phyloP scores from a whole-genome alignment of 1,140 invertebrate species.

The Oncopeltus fasciatus region DNA sequence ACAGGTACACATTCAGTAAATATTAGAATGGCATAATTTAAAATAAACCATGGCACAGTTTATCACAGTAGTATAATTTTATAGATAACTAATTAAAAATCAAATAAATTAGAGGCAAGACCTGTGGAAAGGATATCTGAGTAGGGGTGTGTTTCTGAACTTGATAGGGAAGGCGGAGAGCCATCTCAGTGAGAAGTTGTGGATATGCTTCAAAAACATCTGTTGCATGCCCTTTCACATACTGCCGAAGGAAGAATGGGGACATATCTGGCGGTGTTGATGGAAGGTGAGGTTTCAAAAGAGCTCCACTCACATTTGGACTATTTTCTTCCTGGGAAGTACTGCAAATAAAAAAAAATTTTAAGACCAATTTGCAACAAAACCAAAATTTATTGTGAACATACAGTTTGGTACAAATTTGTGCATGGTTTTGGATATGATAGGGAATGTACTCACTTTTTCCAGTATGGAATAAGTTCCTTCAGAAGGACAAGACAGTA shows the following conservation, averaged over 20 bases:
- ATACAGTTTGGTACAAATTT: too few relatives aligned
- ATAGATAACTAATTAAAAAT: too few relatives aligned
- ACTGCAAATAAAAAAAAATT: too few relatives aligned
- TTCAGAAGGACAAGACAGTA: slow-evolving; percentile 71
- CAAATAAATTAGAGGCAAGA: too few relatives aligned
- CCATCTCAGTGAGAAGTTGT: slow-evolving; percentile 86
- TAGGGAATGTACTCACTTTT: slow-evolving; percentile 33
- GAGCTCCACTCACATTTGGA: slow-evolving; percentile 36
- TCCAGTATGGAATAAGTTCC: slow-evolving; percentile 72
- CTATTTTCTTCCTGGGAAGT: slow-evolving; percentile 32
- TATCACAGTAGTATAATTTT: too few relatives aligned
- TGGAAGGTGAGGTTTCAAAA: slow-evolving; percentile 68
- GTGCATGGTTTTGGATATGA: too few relatives aligned
- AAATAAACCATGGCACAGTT: too few relatives aligned
- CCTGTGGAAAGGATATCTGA: slow-evolving; percentile 40
- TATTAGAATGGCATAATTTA: too few relatives aligned
- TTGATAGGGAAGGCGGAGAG: slow-evolving; percentile 84
- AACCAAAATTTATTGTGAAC: too few relatives aligned
- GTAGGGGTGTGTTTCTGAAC: slow-evolving; percentile 54
- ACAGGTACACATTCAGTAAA: too few relatives aligned
- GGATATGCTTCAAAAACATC: slow-evolving; percentile 91
- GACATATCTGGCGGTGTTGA: slow-evolving; percentile 81
- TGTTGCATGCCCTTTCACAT: slow-evolving; percentile 76
- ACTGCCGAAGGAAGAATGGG: slow-evolving; percentile 86
- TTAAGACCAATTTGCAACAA: too few relatives aligned